phyloP scores from a whole-genome alignment of 2,888 invertebrate species.

The Chrysomela aeneicollis region DNA sequence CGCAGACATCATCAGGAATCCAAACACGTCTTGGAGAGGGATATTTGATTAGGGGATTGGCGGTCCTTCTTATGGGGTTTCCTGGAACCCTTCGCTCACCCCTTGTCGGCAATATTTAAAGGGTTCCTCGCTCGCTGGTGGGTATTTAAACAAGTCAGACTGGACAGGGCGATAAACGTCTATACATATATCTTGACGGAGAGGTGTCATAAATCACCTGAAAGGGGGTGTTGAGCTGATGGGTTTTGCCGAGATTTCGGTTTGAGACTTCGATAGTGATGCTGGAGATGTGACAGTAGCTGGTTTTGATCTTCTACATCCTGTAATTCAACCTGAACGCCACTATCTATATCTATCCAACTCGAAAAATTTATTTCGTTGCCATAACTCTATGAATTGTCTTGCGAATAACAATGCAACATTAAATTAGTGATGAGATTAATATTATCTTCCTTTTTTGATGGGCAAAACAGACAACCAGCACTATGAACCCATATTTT shows the following conservation, averaged over 20 bases:
- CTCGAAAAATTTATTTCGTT: too few relatives aligned
- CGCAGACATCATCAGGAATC: neutral
- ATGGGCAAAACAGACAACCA: too few relatives aligned
- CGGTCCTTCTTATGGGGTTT: neutral
- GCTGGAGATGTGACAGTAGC: too few relatives aligned
- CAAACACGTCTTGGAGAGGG: neutral
- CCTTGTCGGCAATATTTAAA: neutral
- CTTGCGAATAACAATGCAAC: too few relatives aligned
- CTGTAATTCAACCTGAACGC: too few relatives aligned
- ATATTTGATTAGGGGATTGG: neutral
- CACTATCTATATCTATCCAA: too few relatives aligned
- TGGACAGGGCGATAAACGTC: neutral
- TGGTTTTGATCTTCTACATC: too few relatives aligned
- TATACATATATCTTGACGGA: neutral
- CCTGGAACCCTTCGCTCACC: neutral
- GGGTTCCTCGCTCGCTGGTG: neutral
- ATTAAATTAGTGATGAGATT: too few relatives aligned
- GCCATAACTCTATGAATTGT: too few relatives aligned
- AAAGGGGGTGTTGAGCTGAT: neutral
- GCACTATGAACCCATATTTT: too few relatives aligned
- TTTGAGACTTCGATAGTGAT: too few relatives aligned
- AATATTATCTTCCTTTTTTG: too few relatives aligned
- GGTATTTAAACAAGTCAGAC: neutral
- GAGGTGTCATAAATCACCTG: neutral
- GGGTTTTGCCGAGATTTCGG: neutral